Base-by-base conservation (phyloP, 2,888 invertebrate species). In the Diaperis boleti region DNA sequence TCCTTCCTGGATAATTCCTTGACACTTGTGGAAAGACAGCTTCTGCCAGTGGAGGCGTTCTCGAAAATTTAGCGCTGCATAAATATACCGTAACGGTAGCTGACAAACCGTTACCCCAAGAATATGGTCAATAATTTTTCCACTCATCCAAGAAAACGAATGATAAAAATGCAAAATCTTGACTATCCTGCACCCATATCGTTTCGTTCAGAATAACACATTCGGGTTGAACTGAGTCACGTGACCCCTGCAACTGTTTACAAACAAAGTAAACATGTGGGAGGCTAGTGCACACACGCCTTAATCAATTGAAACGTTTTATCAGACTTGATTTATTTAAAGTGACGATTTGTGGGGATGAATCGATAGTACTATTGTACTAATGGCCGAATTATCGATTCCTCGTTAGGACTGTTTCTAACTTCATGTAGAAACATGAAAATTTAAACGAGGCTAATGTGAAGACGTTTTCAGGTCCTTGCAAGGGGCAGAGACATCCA, bases 231-330 rank as follows among this genome's bases (percentile, higher is more conserved):
- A 14, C 3, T 4, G n/a, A 5, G 10, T 42, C 20, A 17, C 41
- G 41, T 42, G 41, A 42, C 41, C 11, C 10, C n/a, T 10, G 15
- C 10, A 10, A 42, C 8, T 42, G 41, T 42, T 42, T 42, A 42
- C 41, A 42, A 42, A 42, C 41, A 42, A 42, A n/a, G n/a, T n/a
- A n/a, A n/a, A 5, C 18, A n/a, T 20, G 41, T 42, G 41, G 41
- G 41, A 17, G 18, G 15, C 4, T 2, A 15, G 15, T 39, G 17
- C 14, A 39, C 39, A 17, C 39, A 14, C 11, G 6, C 11, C 33
- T 33, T 4, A 10, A 33, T 33, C 13, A 13, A n/a, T n/a, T n/a
- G n/a, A 33, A 33, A 33, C 33, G 33, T 10, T 33, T 33, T 11
- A 33, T 33, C 11, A 33, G 33, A 3, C 11, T 33, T 33, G 33